Base-by-base conservation (phyloP, 2,797 vertebrate genomes). In the Cyclura pinguis region DNA sequence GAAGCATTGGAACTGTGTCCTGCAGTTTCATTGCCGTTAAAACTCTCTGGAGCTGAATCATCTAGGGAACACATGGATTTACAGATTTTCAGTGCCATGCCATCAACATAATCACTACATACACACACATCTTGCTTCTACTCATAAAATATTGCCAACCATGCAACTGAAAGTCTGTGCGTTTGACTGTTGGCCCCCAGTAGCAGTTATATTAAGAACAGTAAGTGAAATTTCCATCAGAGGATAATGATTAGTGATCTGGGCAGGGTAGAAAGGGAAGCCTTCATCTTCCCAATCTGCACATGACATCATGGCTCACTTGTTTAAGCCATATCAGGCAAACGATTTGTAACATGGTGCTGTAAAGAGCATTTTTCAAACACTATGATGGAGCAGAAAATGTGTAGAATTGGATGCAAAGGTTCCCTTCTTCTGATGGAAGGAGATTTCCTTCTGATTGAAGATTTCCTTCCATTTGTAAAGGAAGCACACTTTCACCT, bases 41-140 rank as follows among this genome's bases (percentile, higher is more conserved):
- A 97, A 96, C 97, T 98, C 93, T 98, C 98, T 91, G 97, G 97
- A 0, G 97, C 97, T 94, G 98, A 98, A 96, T 98, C 98, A 97
- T 98, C 98, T 98, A 97, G 96, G 91, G 96, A 94, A 95, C 85
- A 97, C 93, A 96, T 73, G 77, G 62, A 84, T 84, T 87, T 92
- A 96, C 89, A 97, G 89, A 94, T 96, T 95, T 95, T 95, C 93
- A 95, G 91, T 96, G 90, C 93, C 32, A 93, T 95, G 93, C 82
- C 91, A 94, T 85, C 81, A 93, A 92, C 86, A 92, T 90, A 24
- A 96, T 92, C 90, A 94, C 90, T 94, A 95, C 94, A 88, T 90
- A 69, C 92, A 80, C 93, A 92, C 78, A 93, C 52, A 84, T 47
- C 18, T 27, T 13, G 90, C 93, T 92, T 89, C 83, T 92, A 57